phyloP scores from a whole-genome alignment of 2,888 invertebrate genomes.

The Cordilura impudica region DNA sequence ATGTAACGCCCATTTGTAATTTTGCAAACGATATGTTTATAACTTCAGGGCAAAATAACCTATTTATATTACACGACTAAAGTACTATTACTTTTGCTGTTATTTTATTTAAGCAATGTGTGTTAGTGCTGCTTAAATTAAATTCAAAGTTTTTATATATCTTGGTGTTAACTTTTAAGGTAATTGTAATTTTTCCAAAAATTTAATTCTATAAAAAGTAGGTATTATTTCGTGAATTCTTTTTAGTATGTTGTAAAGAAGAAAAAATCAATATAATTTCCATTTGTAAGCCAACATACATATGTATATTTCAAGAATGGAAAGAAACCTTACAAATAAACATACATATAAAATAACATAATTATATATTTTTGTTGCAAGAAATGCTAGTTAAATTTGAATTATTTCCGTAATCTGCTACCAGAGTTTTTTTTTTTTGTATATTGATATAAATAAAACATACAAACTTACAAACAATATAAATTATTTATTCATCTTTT shows the following conservation, averaged over 20 bases:
- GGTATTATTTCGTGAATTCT: background rate
- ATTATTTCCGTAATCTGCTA: too few relatives aligned
- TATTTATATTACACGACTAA: background rate
- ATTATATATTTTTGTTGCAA: background rate
- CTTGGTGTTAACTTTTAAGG: background rate
- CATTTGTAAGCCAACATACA: conserved; percentile 1
- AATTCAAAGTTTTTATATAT: conserved; percentile 2
- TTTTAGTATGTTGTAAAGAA: background rate
- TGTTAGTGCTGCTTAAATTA: background rate
- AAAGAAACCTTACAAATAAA: conserved; percentile 38
- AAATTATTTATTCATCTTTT: conserved; percentile 13
- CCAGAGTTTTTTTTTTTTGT: background rate
- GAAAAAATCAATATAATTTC: conserved; percentile 31
- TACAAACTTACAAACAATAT: too few relatives aligned
- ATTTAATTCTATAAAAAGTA: conserved; percentile 23
- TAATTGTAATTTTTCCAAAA: conserved; percentile 13
- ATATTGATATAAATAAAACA: too few relatives aligned
- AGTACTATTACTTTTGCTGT: conserved; percentile 1
- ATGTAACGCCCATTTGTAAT: too few relatives aligned
- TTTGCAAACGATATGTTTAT: too few relatives aligned
- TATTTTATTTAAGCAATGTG: background rate
- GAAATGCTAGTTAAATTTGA: too few relatives aligned
- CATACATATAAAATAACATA: background rate
- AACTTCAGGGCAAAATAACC: background rate
- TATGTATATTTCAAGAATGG: background rate